Evolutionary conservation across 2,888 invertebrate genomes (phyloP), one percentile per base, ranked within the genome.

Genomic region (Himalopsyche kuldschensis): DNA sequence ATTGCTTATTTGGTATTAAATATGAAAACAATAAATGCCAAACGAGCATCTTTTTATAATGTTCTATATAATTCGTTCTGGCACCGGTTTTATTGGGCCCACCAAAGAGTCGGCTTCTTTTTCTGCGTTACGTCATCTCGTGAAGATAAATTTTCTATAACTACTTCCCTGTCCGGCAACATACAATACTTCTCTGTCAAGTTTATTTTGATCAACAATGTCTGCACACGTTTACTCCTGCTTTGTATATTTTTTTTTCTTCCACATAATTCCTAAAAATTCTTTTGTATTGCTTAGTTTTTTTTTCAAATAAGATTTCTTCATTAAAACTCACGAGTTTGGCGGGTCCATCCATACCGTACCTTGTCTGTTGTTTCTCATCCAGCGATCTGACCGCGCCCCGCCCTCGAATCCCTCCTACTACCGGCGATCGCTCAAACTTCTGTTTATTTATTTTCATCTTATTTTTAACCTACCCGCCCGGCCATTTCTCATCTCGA

Each of bases 401-500:
- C n/a, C 76, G 78, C 47, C 47, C 78, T 78, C 46, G 24, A 46
- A 41, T 78, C 78, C 46, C 69, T 27, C 69, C 27, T 69, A 69
- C 69, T 69, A 27, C 69, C 69, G 27, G 30, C 69, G 69, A 41
- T 79, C 78, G 32, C 27, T 48, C 55, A 63, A 46, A 78, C 83
- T 83, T 82, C 83, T 83, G 83, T 83, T 85, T 85, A 85, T 85
- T 85, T 85, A 83, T 83, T 85, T 85, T 81, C 79, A 80, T 84
- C 79, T 84, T 82, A 84, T 84, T 84, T 82, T 82, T 80, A 83
- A 75, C 83, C 78, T 78, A 27, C 79, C 85, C 79, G 85, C 78
- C 85, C 80, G 85, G 79, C 85, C 82, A 83, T 84, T 78, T 81
- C 84, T 85, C 85, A 84, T 85, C 84, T 84, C 80, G 48, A 63